phyloP scores from a whole-genome alignment of 2,888 invertebrate genomes.

The Macrophya annulata region DNA sequence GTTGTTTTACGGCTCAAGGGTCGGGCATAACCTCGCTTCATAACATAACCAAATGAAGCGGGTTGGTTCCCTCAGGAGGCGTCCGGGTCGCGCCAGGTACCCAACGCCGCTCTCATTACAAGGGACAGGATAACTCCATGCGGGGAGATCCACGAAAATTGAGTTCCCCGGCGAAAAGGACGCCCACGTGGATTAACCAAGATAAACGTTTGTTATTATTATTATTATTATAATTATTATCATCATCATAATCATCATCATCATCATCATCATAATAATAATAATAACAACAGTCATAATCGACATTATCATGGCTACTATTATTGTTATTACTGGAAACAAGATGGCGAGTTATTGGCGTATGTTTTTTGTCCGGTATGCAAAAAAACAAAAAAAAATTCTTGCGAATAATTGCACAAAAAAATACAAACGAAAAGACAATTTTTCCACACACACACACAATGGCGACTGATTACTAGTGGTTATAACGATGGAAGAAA shows the following conservation, averaged over 20 bases:
- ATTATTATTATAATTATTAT: conserved; percentile 18
- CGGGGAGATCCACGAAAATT: conserved; percentile 53
- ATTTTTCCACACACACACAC: not conserved
- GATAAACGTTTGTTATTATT: conserved; percentile 45
- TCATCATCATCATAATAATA: not conserved
- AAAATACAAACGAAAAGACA: not conserved
- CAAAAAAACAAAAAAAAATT: no score
- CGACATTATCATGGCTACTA: not conserved
- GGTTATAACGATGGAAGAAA: conserved; percentile 11
- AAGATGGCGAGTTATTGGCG: not conserved
- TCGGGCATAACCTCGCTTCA: conserved; percentile 57
- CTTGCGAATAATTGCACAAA: no score
- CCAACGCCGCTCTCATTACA: conserved; percentile 54
- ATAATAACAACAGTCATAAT: not conserved
- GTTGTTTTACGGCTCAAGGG: conserved; percentile 57
- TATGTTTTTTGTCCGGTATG: no score
- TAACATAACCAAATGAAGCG: conserved; percentile 58
- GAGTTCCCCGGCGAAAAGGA: conserved; percentile 50
- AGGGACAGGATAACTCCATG: conserved; percentile 55
- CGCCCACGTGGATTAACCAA: conserved; percentile 48
- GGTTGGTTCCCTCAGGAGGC: conserved; percentile 53
- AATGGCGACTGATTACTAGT: conserved; percentile 7
- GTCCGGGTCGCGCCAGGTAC: conserved; percentile 56
- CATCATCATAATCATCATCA: not conserved
- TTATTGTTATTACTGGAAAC: not conserved